Conservation (phyloP, 2,113 vertebrate genomes). For the Scomber colias region DNA sequence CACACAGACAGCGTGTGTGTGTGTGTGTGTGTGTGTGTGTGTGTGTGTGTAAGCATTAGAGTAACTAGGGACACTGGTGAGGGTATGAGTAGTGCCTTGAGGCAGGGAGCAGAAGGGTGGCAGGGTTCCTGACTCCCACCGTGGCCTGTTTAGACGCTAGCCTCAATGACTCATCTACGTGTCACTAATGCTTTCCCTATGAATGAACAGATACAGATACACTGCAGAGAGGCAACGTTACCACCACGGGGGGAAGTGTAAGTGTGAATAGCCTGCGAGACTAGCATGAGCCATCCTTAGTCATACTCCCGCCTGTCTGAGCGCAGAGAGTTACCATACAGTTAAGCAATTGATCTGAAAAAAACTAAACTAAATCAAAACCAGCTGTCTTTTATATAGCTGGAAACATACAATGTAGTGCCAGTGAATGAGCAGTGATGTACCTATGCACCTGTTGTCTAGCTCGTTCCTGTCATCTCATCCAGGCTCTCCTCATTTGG, state of each 20-base stretch:
- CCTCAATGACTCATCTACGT: constrained; percentile 73
- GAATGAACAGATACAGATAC: constrained; percentile 77
- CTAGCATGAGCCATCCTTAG: constrained; percentile 68
- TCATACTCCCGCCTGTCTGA: constrained; percentile 61
- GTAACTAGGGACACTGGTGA: constrained; percentile 61
- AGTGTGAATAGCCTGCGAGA: constrained; percentile 67
- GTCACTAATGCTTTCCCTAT: constrained; percentile 74
- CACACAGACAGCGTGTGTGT: constrained; percentile 63
- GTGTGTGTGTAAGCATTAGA: constrained; percentile 29
- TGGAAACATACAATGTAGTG: constrained; percentile 50
- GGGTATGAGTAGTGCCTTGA: constrained; percentile 64
- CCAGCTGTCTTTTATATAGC: constrained; percentile 57
- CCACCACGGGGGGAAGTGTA: constrained; percentile 51
- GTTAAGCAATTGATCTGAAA: constrained; percentile 64
- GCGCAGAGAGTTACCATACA: constrained; percentile 57
- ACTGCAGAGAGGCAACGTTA: constrained; percentile 53
- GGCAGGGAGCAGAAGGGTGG: constrained; percentile 60
- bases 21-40: constrained; percentile 26
- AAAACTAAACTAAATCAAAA: constrained; percentile 60
- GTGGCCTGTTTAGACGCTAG: constrained; percentile 61
- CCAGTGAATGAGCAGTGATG: constrained; percentile 41
- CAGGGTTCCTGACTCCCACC: constrained; percentile 63
- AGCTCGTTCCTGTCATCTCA: constrained; percentile 62
- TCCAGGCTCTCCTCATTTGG: constrained; percentile 68
- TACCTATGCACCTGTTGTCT: constrained; percentile 68